A percentile compares a stretch with the other conserved stretches of the same genome.
phyloP scores from a whole-genome alignment of 2,797 vertebrate species.

The Coracias cyanogaster region DNA sequence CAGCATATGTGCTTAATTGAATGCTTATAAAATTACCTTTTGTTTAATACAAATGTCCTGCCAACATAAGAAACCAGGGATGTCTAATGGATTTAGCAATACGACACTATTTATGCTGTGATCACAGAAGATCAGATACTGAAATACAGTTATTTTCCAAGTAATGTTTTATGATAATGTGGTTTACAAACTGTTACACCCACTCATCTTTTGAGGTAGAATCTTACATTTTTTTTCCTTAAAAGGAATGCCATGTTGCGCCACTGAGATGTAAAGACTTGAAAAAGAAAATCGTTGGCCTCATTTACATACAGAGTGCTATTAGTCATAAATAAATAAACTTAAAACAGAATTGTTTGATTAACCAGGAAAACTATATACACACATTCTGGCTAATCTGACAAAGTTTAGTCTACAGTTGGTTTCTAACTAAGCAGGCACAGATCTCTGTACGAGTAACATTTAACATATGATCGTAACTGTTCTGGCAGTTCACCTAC shows the following conservation, averaged over 20 bases:
- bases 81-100: neutral
- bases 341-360: constrained; percentile 2
- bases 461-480: neutral
- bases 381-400: neutral
- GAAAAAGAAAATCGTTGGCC: neutral
- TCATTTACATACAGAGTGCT: neutral
- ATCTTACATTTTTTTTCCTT: neutral
- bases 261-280: neutral
- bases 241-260: neutral
- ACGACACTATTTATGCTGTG: neutral
- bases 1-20: neutral
- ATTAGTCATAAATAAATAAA: constrained; percentile 18
- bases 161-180: neutral
- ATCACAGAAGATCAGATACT: neutral
- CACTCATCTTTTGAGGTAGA: constrained; percentile 1
- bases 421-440: neutral
- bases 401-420: neutral
- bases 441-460: neutral
- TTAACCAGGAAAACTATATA: neutral
- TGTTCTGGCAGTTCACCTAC: neutral
- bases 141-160: neutral
- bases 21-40: constrained; percentile 46
- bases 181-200: neutral
- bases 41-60: neutral
- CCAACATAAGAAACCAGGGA: neutral